These are phyloP conservation scores for Oophaga pumilio DNA, from an alignment of 2,113 vertebrate species.

Conservation along the genomic window DNA sequence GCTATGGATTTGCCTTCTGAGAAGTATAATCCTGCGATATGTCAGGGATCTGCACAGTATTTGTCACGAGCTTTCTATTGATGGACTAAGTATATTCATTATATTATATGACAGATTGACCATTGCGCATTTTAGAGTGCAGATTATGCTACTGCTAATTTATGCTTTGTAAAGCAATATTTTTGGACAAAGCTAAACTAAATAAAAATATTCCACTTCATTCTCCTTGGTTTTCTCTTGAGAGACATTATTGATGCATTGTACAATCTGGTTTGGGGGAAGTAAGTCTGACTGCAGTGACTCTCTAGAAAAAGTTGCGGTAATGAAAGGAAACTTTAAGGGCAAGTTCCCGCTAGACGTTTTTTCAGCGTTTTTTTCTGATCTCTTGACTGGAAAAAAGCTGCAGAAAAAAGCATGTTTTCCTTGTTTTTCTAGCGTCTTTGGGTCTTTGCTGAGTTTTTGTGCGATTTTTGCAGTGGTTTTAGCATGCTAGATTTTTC, in stretches of 20 bases:
- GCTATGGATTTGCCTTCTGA: slow-evolving; percentile 3
- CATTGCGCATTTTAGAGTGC: background rate
- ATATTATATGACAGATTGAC: background rate
- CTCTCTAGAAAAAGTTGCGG: background rate
- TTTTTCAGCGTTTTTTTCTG: no score
- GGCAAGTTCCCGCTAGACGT: no score
- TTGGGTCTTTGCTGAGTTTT: no score
- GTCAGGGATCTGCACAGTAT: slow-evolving; percentile 25
- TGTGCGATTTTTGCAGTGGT: no score
- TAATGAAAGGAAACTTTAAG: background rate
- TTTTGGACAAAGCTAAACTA: background rate
- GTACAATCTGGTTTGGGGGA: no score
- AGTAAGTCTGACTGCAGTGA: background rate
- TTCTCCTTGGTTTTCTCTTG: background rate
- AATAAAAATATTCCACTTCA: background rate
- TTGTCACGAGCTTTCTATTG: slow-evolving; percentile 8
- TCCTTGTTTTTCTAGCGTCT: no score
- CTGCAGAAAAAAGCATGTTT: no score
- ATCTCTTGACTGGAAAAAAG: no score
- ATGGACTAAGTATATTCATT: background rate
- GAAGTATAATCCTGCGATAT: background rate
- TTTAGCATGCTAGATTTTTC: no score
- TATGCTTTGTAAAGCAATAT: background rate
- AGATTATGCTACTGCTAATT: background rate
- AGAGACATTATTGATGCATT: no score